Evolutionary conservation across 2,113 vertebrate species (phyloP).

Genomic region (Corythaeola cristata): DNA sequence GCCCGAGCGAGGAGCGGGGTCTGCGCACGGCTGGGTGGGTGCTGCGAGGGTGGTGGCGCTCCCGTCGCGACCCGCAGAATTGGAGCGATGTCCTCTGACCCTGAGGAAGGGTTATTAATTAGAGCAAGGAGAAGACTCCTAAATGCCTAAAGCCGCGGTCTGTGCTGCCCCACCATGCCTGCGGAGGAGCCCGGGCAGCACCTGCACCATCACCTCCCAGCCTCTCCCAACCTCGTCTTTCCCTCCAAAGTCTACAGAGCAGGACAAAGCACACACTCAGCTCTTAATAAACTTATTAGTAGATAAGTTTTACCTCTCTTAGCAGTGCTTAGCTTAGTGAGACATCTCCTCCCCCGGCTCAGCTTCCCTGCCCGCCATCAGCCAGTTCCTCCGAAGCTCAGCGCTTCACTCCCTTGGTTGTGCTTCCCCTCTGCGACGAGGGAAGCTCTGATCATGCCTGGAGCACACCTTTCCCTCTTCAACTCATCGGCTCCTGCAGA

Average conservation of each 20-base stretch:
- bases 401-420: background rate
- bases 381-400: background rate
- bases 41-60: background rate
- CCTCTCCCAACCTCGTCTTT: background rate
- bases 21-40: background rate
- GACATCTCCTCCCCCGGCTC: accelerated
- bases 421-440: background rate
- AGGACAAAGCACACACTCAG: background rate
- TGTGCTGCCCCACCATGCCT: accelerated
- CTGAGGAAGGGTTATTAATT: background rate
- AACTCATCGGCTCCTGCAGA: background rate
- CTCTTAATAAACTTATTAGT: background rate
- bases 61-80: background rate
- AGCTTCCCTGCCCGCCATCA: background rate
- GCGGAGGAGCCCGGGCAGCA: background rate
- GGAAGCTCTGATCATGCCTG: background rate
- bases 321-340: background rate
- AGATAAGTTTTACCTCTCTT: background rate
- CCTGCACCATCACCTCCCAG: accelerated
- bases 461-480: background rate
- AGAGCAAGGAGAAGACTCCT: background rate
- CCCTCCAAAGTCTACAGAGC: background rate
- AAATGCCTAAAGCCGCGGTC: background rate
- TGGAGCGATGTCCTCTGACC: background rate
- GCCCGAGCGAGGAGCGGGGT: background rate